A percentile compares a stretch with the other conserved stretches of the same genome.
Conservation (phyloP, 2,113 vertebrate species). For the Myotis yumanensis region DNA sequence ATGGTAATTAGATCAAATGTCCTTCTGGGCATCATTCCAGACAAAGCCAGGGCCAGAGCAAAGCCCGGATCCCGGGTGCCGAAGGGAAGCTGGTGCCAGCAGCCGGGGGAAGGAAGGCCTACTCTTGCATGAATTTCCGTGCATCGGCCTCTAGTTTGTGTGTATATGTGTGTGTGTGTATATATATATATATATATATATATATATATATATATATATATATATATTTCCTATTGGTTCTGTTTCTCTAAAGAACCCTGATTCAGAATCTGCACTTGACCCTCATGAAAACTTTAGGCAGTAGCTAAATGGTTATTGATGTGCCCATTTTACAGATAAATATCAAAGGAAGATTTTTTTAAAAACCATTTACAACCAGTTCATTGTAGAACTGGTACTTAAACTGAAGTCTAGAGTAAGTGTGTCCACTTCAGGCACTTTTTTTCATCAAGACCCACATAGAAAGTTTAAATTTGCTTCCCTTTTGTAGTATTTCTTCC, state of each 20-base stretch:
- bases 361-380: not conserved
- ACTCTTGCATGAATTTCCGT: no score
- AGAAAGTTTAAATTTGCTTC: slow-evolving; percentile 5
- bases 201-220: not conserved
- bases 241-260: not conserved
- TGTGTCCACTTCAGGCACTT: not conserved
- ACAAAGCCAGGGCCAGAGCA: no score
- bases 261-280: not conserved
- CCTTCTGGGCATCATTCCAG: no score
- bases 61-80: no score
- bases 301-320: not conserved
- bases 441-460: not conserved
- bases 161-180: not conserved
- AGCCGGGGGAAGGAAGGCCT: no score
- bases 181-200: not conserved
- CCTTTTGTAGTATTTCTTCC: not conserved
- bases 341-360: not conserved
- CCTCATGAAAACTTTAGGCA: not conserved
- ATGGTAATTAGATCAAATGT: no score
- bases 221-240: not conserved
- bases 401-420: not conserved
- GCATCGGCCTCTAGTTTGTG: no score
- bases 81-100: no score
- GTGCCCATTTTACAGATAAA: slow-evolving; percentile 22
- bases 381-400: slow-evolving; percentile 16